A percentile compares a stretch with the other conserved stretches of the same genome.
These are phyloP conservation scores for Eurosta solidaginis DNA, from an alignment of 1,140 invertebrate genomes.

Conservation along the genomic window DNA sequence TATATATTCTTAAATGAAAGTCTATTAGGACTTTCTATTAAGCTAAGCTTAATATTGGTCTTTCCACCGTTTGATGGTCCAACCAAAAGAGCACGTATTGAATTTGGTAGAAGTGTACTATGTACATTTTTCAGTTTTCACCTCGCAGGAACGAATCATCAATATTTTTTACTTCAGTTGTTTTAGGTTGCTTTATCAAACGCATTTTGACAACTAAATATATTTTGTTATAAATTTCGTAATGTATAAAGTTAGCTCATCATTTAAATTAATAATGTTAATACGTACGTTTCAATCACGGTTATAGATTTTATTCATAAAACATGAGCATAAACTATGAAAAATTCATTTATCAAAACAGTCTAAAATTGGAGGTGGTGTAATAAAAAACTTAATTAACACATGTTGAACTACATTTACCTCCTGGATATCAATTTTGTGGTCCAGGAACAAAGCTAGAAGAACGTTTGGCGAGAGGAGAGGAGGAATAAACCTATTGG, in stretches of 20 bases:
- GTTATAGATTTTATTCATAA: too few species aligned
- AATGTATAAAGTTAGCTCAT: neutral
- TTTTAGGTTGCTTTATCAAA: neutral
- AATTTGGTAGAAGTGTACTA: slow-evolving; percentile 44
- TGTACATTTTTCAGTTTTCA: slow-evolving; percentile 34
- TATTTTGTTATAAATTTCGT: neutral
- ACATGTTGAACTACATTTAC: slow-evolving; percentile 49
- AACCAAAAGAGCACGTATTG: slow-evolving; percentile 44
- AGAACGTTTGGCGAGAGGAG: slow-evolving; percentile 53
- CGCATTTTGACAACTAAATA: neutral
- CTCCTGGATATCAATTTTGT: slow-evolving; percentile 61
- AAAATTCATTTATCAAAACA: neutral
- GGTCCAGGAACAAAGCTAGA: slow-evolving; percentile 43
- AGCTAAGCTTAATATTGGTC: slow-evolving; percentile 50
- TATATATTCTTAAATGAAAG: slow-evolving; percentile 53
- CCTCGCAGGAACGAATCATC: neutral
- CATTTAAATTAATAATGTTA: neutral
- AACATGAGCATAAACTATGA: neutral
- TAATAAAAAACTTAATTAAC: slow-evolving; percentile 36
- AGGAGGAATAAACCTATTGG: slow-evolving; percentile 59
- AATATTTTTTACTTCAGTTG: neutral
- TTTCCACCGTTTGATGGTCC: slow-evolving; percentile 53
- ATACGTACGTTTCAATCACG: too few species aligned
- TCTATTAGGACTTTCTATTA: slow-evolving; percentile 49
- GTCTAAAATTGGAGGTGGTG: neutral